Percentiles rank a stretch among this genome's conserved stretches.
Conservation (phyloP, 2,797 vertebrate species). For the Lindbergichthys nudifrons region DNA sequence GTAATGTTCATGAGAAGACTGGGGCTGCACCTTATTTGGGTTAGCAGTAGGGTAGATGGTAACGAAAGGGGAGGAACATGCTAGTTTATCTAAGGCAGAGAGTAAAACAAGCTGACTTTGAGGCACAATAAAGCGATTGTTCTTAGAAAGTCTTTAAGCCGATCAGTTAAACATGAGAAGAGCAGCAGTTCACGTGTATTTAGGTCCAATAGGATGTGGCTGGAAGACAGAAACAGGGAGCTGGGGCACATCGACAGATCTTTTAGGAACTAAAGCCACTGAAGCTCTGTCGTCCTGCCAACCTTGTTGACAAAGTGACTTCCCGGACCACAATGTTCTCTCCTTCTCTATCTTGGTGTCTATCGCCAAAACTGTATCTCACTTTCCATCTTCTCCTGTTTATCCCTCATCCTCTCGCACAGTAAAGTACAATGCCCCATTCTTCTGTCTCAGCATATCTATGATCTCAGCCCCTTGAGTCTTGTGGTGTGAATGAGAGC, state of each 20-base stretch:
- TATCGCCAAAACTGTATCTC: slow-evolving; percentile 3
- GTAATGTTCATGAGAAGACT: slow-evolving; percentile 22
- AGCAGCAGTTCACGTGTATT: slow-evolving; percentile 28
- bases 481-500: slow-evolving; percentile 1
- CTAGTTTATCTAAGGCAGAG: slow-evolving; percentile 17
- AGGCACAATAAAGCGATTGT: slow-evolving; percentile 56
- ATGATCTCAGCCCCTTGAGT: slow-evolving; percentile 2
- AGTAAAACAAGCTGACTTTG: slow-evolving; percentile 13
- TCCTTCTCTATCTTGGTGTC: slow-evolving; percentile 3
- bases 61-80: slow-evolving; percentile 15
- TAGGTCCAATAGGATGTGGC: slow-evolving; percentile 27
- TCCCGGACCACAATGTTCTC: slow-evolving; percentile 42
- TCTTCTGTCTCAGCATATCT: slow-evolving; percentile 39
- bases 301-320: slow-evolving; percentile 49
- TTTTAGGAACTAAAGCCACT: slow-evolving; percentile 52
- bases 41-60: slow-evolving; percentile 12
- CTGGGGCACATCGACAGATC: slow-evolving; percentile 31
- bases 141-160: slow-evolving; percentile 36
- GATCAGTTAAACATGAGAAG: slow-evolving; percentile 50
- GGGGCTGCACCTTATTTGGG: slow-evolving; percentile 28
- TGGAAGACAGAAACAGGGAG: slow-evolving; percentile 20
- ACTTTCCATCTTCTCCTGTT: slow-evolving; percentile 5
- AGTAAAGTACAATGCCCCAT: slow-evolving; percentile 39
- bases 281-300: slow-evolving; percentile 49
- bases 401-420: slow-evolving; percentile 11